Evolutionary conservation across 2,888 invertebrate species (phyloP), one percentile per base, ranked within the genome.

Genomic region (Tromatobia lineatoria): DNA sequence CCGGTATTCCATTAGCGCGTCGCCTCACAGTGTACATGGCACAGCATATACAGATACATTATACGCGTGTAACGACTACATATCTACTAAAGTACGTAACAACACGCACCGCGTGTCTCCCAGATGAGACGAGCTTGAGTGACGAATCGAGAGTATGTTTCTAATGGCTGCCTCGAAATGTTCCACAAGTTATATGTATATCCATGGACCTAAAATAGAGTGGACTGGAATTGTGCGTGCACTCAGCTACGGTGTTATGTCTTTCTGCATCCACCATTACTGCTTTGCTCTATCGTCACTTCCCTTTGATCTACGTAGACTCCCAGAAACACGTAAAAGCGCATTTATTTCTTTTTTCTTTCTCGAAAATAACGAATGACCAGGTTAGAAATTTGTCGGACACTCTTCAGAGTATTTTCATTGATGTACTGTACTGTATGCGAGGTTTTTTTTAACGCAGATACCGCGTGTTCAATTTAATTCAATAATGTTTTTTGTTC

Each of bases 1-100:
- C 83, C 83, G 83, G 79, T 80, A 76, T 80, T 70, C 83, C 75
- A 83, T 83, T 80, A 83, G 76, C 57, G 64, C 52, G 25, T 15
- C 57, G 69, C 52, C 69, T 79, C 70, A 70, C 29, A 47, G 57
- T 57, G 38, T 70, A 57, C 45, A 13, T 34, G 6, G 18, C n/a
- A 38, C 23, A 47, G n/a, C n/a, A 47, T 47, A 79, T 73, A 66
- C 20, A 20, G 11, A 64, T 64, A 38, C 64, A 20, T 57, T 42
- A 13, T 29, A 45, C 64, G 42, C 47, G 54, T 52, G 25, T 70
- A 38, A 66, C 75, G 69, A 61, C 69, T 29, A 54, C 18, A 76
- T 66, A 81, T 76, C 70, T 66, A 77, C 42, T 52, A 64, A 64
- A 75, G 61, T 70, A 81, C 52, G 75, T 75, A 52, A 61, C 61